Base-by-base conservation (phyloP, 2,888 invertebrate species). In the Steinernema scapterisci region DNA sequence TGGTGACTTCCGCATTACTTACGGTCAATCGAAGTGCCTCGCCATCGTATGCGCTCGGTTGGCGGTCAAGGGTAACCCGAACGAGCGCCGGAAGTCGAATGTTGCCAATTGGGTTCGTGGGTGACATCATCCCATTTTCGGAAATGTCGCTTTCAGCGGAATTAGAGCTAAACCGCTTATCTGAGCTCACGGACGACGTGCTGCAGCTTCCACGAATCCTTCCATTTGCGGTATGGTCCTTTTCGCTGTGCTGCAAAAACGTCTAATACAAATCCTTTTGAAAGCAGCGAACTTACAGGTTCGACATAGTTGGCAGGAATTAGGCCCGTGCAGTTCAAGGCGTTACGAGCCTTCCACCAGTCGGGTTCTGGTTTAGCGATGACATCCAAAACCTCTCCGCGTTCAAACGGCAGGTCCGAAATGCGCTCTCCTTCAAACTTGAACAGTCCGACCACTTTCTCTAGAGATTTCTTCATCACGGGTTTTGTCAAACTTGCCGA, bases 331-430 rank as follows among this genome's bases (percentile, higher is more conserved):
- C 92, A 92, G 0, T 97, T 96, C 73, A 92, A 90, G 78, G 91
- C 91, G 90, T 97, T 97, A 84, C 92, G 91, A 2, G 97, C 97
- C 76, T 95, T 95, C 97, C 97, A 97, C 97, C 97, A 99, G 87
- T 95, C 95, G 81, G 96, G 96, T 89, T 97, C 97, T 88, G 97
- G 95, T 85, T 95, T 93, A 80, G 93, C 93, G 82, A 97, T 91
- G 51, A 86, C 76, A 81, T 97, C 92, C 83, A 94, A 94, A 7
- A 95, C 91, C 88, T 97, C 97, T 74, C 95, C 95, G 89, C 94
- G 94, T 82, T 93, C 92, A 90, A 97, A 97, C 19, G 96, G 95
- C 56, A 97, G 91, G 90, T 99, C 97, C 84, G 97, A 96, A 16
- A 93, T 92, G 88, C 97, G 96, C 93, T 95, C 89, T 0, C 89